phyloP scores from a whole-genome alignment of 2,113 vertebrate species.

The Elanus axillaris region DNA sequence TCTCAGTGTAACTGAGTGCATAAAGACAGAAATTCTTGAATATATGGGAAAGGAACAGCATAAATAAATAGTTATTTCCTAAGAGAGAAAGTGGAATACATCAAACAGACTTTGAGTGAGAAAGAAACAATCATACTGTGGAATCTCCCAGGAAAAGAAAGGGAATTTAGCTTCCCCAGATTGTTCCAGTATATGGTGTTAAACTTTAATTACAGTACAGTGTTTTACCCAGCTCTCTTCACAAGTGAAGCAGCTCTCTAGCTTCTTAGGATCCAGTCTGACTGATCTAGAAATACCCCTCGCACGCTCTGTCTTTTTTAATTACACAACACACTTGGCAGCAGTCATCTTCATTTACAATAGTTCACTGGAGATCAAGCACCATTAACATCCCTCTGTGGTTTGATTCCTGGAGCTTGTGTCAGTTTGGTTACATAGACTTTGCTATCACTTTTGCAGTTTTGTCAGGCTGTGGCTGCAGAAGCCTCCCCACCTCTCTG shows the following conservation, averaged over 20 bases:
- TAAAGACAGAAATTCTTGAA: not conserved
- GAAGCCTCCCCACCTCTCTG: not conserved
- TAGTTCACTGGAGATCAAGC: not conserved
- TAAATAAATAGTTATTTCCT: slow-evolving; percentile 49
- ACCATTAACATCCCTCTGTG: not conserved
- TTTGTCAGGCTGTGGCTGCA: not conserved
- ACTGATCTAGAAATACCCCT: not conserved
- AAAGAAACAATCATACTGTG: not conserved
- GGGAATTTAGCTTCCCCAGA: not conserved
- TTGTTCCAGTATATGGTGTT: not conserved
- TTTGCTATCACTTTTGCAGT: not conserved
- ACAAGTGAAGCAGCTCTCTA: not conserved
- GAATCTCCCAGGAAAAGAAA: slow-evolving; percentile 17
- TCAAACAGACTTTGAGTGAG: not conserved
- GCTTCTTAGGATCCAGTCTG: not conserved
- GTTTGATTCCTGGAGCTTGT: not conserved
- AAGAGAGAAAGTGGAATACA: not conserved
- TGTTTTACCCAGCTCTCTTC: not conserved
- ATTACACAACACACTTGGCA: not conserved
- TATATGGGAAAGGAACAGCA: not conserved
- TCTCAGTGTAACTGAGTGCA: not conserved
- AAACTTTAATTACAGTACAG: not conserved
- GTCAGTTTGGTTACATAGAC: not conserved
- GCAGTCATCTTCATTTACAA: not conserved
- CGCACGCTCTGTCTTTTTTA: fast-evolving